phyloP scores from a whole-genome alignment of 2,113 vertebrate species.

The Hiodon tergisus region DNA sequence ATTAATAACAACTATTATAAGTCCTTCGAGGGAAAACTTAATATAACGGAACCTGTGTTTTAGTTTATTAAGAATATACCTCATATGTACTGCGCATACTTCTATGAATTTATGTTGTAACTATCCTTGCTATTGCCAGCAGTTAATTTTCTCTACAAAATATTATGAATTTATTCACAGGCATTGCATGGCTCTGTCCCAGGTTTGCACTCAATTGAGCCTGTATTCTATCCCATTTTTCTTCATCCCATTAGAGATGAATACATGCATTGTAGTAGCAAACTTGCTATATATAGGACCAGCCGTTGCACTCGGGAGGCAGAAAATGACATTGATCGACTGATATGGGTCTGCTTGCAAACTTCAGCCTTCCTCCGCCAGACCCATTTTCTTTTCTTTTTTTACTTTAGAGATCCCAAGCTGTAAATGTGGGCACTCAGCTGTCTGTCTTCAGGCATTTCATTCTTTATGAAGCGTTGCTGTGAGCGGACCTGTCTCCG shows the following conservation, averaged over 20 bases:
- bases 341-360: background rate
- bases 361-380: background rate
- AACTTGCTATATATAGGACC: slow-evolving; percentile 7
- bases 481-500: background rate
- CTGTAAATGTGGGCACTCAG: slow-evolving; percentile 5
- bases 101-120: too few species aligned
- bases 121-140: too few species aligned
- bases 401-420: slow-evolving; percentile 2
- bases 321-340: slow-evolving; percentile 4
- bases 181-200: background rate
- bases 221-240: background rate
- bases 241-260: background rate
- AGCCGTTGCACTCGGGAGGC: slow-evolving; percentile 2
- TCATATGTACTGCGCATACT: background rate
- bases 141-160: too few species aligned
- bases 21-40: too few species aligned
- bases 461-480: background rate
- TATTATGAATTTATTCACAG: background rate
- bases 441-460: background rate
- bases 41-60: too few species aligned
- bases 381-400: background rate
- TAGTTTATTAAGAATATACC: background rate
- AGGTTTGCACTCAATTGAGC: background rate
- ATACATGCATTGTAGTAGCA: slow-evolving; percentile 4
- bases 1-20: too few species aligned